A percentile compares a stretch with the other conserved stretches of the same genome.
phyloP scores from a whole-genome alignment of 2,888 invertebrate species.

The Papilio gigon region DNA sequence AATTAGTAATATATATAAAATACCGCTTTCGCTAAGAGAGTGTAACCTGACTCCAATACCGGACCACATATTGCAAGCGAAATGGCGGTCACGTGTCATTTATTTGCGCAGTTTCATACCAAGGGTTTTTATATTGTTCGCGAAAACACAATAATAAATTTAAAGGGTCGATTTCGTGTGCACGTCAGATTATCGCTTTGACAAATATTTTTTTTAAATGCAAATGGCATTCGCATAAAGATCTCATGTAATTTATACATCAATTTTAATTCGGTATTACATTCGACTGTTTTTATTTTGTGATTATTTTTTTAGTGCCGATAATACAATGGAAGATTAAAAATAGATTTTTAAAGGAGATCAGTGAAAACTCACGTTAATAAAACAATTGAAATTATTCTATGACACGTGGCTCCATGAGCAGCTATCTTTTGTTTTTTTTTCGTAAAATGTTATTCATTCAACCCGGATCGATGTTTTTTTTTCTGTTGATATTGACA shows the following conservation, averaged over 20 bases:
- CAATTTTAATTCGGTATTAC: not conserved
- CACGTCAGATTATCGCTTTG: slow-evolving; percentile 30
- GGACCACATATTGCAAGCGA: slow-evolving; percentile 36
- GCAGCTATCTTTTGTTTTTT: not conserved
- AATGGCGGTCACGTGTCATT: slow-evolving; percentile 37
- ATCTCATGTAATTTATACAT: not conserved
- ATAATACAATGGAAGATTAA: no score
- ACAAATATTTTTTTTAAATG: slow-evolving; percentile 30
- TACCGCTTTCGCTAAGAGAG: slow-evolving; percentile 20
- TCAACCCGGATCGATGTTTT: slow-evolving; percentile 11
- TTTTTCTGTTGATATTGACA: not conserved
- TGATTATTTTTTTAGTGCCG: no score
- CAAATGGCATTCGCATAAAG: not conserved
- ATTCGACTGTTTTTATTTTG: not conserved
- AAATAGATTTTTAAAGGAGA: no score
- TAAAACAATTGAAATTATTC: not conserved
- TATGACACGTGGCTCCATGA: not conserved
- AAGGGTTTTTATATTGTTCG: slow-evolving; percentile 39
- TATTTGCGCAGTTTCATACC: slow-evolving; percentile 38
- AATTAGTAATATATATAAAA: not conserved
- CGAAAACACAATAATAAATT: slow-evolving; percentile 37
- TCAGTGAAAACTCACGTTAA: not conserved
- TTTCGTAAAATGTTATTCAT: slow-evolving; percentile 5
- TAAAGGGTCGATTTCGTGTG: slow-evolving; percentile 17
- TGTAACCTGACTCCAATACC: slow-evolving; percentile 22